These are phyloP conservation scores for Gila robusta DNA, from an alignment of 2,797 vertebrate species.

Conservation along the genomic window DNA sequence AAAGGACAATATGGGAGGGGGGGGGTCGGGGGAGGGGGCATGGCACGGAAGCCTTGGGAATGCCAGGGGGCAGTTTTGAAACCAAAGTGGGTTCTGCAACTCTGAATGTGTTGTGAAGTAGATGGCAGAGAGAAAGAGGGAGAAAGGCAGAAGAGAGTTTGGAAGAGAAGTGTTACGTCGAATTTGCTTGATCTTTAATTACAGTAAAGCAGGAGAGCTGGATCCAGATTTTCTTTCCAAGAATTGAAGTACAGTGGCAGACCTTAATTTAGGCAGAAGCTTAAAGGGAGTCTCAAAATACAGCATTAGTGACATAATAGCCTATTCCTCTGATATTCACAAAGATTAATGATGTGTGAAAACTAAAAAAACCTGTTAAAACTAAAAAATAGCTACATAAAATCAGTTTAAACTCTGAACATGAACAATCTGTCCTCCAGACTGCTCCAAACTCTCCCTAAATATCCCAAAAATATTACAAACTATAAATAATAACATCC, in stretches of 20 bases:
- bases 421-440: not conserved
- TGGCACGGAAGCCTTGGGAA: slow-evolving; percentile 61
- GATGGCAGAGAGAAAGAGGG: slow-evolving; percentile 32
- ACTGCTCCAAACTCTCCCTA: not conserved
- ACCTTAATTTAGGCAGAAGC: not conserved
- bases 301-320: slow-evolving; percentile 13
- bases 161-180: slow-evolving; percentile 35
- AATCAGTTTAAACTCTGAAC: not conserved
- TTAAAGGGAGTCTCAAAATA: not conserved
- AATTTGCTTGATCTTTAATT: slow-evolving; percentile 25
- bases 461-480: not conserved
- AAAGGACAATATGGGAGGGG: slow-evolving; percentile 82
- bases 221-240: not conserved
- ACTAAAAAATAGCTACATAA: not conserved
- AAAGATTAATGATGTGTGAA: not conserved
- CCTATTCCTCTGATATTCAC: not conserved
- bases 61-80: slow-evolving; percentile 54
- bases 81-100: slow-evolving; percentile 52
- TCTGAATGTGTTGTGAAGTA: slow-evolving; percentile 56
- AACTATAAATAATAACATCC: not conserved
- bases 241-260: slow-evolving; percentile 19
- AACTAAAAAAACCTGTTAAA: not conserved
- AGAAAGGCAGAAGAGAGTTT: slow-evolving; percentile 31
- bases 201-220: slow-evolving; percentile 32
- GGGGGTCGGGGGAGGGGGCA: slow-evolving; percentile 53